Evolutionary conservation across 1,140 invertebrate species (phyloP), one percentile per base, ranked within the genome.

Genomic region (Trigoniulus corallinus): DNA sequence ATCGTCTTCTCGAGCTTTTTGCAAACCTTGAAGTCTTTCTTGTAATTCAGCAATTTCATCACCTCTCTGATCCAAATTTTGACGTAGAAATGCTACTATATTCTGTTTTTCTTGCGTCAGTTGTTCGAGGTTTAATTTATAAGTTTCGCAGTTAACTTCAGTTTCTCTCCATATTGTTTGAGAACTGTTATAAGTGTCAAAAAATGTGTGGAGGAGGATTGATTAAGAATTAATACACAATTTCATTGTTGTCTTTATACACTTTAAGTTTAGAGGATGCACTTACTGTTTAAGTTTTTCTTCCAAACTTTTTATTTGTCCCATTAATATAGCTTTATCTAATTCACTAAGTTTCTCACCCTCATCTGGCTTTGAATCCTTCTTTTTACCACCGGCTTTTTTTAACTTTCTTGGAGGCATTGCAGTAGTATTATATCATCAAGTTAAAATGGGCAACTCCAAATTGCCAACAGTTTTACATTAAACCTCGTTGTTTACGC

Each of bases 341-440:
- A 34, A 34, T 34, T 34, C 29, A 34, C 29, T 34, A 7, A 34
- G 15, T 34, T 34, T 34, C 15, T 34, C 29, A 34, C 15, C 29
- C 15, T 34, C 29, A 7, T 34, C 15, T 7, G 7, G 29, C 15
- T 34, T 34, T 34, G 29, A 34, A 34, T 34, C 29, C 15, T 34
- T 34, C 29, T 34, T 34, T 34, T 34, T 34, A 34, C 15, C 7
- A 15, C 29, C 29, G 15, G 29, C 7, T 34, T 34, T 34, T 34
- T 34, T 34, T 7, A 34, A 7, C 15, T 34, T 34, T 34, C 15
- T 34, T 7, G 29, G 15, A 53, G 47, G 53, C 20, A 50, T 26
- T n/a, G n/a, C n/a, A n/a, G n/a, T n/a, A n/a, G n/a, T n/a, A n/a
- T n/a, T n/a, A n/a, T n/a, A n/a, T n/a, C n/a, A n/a, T n/a, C n/a